A percentile compares a stretch with the other conserved stretches of the same genome.
Conservation (phyloP, 2,113 vertebrate genomes). For the Ceratotherium simum region DNA sequence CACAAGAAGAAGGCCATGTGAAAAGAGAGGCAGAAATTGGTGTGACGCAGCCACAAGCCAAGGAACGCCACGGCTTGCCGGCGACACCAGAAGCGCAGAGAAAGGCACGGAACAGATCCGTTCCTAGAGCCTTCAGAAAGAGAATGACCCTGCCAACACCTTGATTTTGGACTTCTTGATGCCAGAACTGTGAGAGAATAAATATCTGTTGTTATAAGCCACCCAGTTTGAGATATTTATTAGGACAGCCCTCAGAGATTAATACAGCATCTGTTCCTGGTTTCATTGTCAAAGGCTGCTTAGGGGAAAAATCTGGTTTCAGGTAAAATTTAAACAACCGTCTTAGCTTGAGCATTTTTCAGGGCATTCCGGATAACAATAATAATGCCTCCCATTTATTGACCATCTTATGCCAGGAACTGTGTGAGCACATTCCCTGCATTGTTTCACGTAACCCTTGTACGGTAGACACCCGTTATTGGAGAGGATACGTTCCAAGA, state of each 20-base stretch:
- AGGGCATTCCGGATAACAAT: background rate
- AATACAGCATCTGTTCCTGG: background rate
- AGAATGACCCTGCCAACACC: fast-evolving
- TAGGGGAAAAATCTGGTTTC: background rate
- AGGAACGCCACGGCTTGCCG: background rate
- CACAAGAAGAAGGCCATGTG: too few relatives aligned
- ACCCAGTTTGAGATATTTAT: fast-evolving
- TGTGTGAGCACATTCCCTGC: too few relatives aligned
- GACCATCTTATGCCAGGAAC: background rate
- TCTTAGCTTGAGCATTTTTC: background rate
- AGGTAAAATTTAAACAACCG: background rate
- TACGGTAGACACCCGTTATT: too few relatives aligned
- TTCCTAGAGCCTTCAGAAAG: too few relatives aligned
- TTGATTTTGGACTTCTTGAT: background rate
- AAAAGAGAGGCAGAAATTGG: fast-evolving
- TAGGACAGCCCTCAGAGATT: too few relatives aligned
- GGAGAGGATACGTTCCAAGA: too few relatives aligned
- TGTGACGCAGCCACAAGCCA: background rate
- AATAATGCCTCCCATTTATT: fast-evolving
- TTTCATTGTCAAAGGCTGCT: background rate
- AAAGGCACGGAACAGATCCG: background rate
- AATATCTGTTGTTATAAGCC: background rate
- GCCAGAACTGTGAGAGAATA: background rate
- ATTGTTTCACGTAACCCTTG: too few relatives aligned
- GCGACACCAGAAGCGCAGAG: background rate